Evolutionary conservation across 2,888 invertebrate genomes (phyloP).

Genomic region (Leptopilina syphax): DNA sequence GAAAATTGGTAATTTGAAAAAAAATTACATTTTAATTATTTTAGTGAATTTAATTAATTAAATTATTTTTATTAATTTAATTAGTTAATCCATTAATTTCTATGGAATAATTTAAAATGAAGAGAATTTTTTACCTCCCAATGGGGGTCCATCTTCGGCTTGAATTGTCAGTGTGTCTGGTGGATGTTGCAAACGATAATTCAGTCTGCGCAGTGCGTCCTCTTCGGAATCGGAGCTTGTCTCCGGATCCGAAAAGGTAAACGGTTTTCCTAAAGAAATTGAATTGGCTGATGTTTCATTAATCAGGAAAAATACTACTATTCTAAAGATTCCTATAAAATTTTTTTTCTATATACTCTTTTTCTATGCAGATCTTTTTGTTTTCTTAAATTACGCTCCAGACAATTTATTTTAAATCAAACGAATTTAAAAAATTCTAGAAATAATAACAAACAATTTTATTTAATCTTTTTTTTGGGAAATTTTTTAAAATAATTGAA

Average conservation of each 20-base stretch:
- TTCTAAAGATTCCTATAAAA: background rate
- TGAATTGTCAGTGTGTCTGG: conserved; percentile 73
- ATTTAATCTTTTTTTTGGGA: too few species aligned
- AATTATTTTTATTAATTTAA: too few species aligned
- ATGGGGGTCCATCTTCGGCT: conserved; percentile 77
- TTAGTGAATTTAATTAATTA: too few species aligned
- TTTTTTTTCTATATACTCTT: background rate
- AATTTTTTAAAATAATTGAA: too few species aligned
- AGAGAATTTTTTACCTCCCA: conserved; percentile 59
- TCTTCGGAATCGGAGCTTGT: conserved; percentile 88
- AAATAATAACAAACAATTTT: too few species aligned
- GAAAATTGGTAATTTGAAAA: background rate
- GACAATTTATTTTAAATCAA: conserved; percentile 6
- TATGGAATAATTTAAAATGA: background rate
- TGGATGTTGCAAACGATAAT: conserved; percentile 68
- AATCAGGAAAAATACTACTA: background rate
- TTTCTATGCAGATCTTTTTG: conserved; percentile 14
- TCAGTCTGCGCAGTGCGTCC: conserved; percentile 81
- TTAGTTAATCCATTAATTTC: too few species aligned
- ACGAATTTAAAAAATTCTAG: background rate
- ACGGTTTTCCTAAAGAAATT: conserved; percentile 78
- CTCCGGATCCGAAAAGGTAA: conserved; percentile 82
- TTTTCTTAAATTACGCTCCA: background rate
- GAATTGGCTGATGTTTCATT: conserved; percentile 11
- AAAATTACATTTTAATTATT: too few species aligned